Percentiles rank a stretch among this genome's conserved stretches.
phyloP scores from a whole-genome alignment of 1,140 invertebrate genomes.

The Riptortus pedestris region DNA sequence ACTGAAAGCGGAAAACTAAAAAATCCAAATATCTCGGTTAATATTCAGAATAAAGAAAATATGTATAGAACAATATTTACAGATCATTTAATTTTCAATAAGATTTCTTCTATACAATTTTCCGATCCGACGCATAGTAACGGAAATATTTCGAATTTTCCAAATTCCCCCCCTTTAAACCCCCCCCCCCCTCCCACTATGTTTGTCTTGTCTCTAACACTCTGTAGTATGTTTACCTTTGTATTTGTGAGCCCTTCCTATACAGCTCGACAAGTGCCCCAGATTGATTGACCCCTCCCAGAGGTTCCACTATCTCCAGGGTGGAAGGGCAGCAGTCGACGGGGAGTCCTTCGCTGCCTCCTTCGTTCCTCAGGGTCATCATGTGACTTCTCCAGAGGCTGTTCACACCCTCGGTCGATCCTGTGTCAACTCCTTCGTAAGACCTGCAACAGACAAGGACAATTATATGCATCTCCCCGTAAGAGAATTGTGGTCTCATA shows the following conservation, averaged over 20 bases:
- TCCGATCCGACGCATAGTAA: too few relatives aligned
- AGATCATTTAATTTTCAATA: too few relatives aligned
- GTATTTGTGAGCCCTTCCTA: conserved; percentile 48
- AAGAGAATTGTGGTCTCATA: not conserved
- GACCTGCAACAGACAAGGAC: conserved; percentile 9
- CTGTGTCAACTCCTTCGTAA: conserved; percentile 19
- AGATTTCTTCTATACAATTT: too few relatives aligned
- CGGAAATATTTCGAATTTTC: too few relatives aligned
- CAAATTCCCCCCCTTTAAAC: too few relatives aligned
- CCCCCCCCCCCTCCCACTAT: too few relatives aligned
- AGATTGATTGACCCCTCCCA: conserved; percentile 60
- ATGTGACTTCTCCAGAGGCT: conserved; percentile 39
- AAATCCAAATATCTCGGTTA: too few relatives aligned
- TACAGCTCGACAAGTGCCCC: conserved; percentile 66
- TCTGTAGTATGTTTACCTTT: conserved; percentile 22
- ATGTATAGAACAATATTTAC: too few relatives aligned
- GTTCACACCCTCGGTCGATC: conserved; percentile 19
- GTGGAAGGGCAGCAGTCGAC: conserved; percentile 72
- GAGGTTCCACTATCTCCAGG: conserved; percentile 62
- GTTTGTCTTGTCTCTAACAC: too few relatives aligned
- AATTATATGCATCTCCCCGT: not conserved
- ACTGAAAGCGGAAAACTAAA: too few relatives aligned
- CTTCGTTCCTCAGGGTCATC: conserved; percentile 47
- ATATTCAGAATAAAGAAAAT: too few relatives aligned
- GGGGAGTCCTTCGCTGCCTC: conserved; percentile 41